These are phyloP conservation scores for Tyto alba DNA, from an alignment of 2,113 vertebrate genomes.

Conservation along the genomic window DNA sequence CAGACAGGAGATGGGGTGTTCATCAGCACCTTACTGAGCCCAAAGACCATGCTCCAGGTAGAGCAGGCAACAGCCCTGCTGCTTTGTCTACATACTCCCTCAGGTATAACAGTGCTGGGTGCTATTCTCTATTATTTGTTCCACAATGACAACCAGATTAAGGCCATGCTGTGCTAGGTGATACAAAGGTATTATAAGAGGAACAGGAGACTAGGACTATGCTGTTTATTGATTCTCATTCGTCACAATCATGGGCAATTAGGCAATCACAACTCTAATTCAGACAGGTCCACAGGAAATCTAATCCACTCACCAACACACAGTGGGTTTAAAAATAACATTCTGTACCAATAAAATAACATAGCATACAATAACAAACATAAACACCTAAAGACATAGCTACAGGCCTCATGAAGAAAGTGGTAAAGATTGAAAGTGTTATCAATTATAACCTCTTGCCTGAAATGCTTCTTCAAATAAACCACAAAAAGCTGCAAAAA, in stretches of 20 bases:
- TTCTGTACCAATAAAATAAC: not conserved
- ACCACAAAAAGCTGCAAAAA: not conserved
- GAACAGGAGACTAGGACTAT: not conserved
- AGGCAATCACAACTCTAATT: not conserved
- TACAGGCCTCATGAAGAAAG: not conserved
- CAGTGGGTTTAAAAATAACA: not conserved
- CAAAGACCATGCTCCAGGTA: not conserved
- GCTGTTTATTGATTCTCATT: not conserved
- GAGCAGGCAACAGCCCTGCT: not conserved
- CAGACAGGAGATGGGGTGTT: not conserved
- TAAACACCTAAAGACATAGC: not conserved
- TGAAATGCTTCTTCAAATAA: not conserved
- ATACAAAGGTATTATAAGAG: not conserved
- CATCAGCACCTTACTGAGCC: not conserved
- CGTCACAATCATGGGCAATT: not conserved
- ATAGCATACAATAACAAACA: not conserved
- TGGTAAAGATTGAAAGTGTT: not conserved
- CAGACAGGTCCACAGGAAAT: not conserved
- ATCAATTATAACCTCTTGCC: not conserved
- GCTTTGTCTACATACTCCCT: rapidly evolving
- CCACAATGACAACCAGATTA: not conserved
- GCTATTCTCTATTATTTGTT: not conserved
- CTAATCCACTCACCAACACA: not conserved
- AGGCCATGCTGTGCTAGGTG: not conserved
- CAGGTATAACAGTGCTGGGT: not conserved